A percentile compares a stretch with the other conserved stretches of the same genome.
Conservation (phyloP, 2,113 vertebrate species). For the Phocoena phocoena region DNA sequence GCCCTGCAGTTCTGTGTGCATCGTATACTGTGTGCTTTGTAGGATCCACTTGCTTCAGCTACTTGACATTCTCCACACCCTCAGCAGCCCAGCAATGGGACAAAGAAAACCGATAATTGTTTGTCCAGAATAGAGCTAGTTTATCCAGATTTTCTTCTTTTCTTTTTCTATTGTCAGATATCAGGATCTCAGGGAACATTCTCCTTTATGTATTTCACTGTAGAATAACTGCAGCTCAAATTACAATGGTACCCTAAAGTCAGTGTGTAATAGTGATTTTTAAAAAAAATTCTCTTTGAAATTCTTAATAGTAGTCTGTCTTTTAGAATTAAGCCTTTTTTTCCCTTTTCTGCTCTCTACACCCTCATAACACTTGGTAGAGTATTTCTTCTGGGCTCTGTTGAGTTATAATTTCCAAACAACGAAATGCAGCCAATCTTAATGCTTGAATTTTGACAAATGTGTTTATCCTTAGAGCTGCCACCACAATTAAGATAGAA, state of each 20-base stretch:
- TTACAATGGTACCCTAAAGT: conserved; percentile 8
- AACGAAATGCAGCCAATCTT: not conserved
- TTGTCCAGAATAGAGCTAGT: conserved; percentile 24
- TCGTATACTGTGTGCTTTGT: not conserved
- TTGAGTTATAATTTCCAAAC: conserved; percentile 37
- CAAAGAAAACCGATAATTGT: not conserved
- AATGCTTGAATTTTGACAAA: conserved; percentile 5
- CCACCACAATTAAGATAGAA: not conserved
- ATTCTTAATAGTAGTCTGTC: not conserved
- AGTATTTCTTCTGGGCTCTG: not conserved
- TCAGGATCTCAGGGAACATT: not conserved
- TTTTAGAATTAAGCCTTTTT: not conserved
- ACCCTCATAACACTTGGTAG: not conserved
- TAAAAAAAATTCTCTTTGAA: not conserved
- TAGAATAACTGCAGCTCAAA: conserved; percentile 5
- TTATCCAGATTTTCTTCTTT: conserved; percentile 62
- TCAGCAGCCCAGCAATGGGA: not conserved
- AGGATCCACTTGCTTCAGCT: not conserved
- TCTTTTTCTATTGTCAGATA: not conserved
- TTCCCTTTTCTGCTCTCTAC: not conserved
- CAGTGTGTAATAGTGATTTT: not conserved
- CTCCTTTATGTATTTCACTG: conserved; percentile 1
- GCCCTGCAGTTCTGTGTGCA: no score
- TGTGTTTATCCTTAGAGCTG: not conserved
- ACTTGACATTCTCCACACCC: not conserved